Percentiles rank a stretch among this genome's conserved stretches.
Evolutionary conservation across 2,113 vertebrate species (phyloP).

Genomic region (Melanerpes aurifrons): DNA sequence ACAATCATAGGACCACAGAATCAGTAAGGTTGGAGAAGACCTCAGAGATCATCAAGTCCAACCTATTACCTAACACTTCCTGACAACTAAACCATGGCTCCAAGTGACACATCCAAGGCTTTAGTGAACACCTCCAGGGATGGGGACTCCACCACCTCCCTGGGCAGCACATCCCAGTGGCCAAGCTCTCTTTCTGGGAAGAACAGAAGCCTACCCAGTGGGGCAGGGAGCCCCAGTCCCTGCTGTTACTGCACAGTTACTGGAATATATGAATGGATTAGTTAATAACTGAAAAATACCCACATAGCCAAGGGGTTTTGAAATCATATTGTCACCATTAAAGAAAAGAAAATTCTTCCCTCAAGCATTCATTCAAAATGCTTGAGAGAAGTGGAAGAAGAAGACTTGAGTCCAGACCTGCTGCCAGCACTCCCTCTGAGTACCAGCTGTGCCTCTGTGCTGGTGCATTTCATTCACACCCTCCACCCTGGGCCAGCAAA

Average conservation of each 20-base stretch:
- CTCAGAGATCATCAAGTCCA: no score
- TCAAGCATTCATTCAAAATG: background rate
- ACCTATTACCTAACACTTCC: no score
- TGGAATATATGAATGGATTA: background rate
- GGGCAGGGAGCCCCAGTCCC: background rate
- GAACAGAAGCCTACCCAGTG: background rate
- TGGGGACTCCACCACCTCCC: no score
- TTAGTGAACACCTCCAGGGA: no score
- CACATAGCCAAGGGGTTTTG: background rate
- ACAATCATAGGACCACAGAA: no score
- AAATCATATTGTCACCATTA: background rate
- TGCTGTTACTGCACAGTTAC: background rate
- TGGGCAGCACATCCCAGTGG: no score
- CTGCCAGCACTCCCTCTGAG: background rate
- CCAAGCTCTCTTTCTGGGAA: no score
- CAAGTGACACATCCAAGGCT: no score
- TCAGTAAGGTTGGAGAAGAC: no score
- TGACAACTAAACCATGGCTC: no score
- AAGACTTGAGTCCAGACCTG: background rate
- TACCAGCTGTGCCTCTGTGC: background rate
- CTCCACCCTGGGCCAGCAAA: background rate
- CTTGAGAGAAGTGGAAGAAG: background rate
- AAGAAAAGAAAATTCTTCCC: background rate
- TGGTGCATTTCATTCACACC: background rate
- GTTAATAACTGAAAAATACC: background rate